Evolutionary conservation across 2,113 vertebrate species (phyloP).

Genomic region (Xiphias gladius): DNA sequence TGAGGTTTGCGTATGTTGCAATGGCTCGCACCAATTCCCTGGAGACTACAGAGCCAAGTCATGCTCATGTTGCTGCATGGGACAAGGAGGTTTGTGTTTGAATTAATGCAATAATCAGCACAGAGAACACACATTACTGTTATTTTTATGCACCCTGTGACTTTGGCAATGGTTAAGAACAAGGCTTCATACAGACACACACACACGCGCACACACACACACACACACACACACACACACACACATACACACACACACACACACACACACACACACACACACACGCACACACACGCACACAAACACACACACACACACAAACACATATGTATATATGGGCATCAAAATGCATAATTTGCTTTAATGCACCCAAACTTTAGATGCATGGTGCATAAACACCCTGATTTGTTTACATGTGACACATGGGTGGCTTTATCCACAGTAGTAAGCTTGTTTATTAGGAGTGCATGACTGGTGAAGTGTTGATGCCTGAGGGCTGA

Average conservation of each 20-base stretch:
- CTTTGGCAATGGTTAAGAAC: constrained; percentile 13
- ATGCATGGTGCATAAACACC: constrained; percentile 23
- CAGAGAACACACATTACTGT: constrained; percentile 33
- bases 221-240: constrained; percentile 3
- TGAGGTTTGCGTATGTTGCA: constrained; percentile 70
- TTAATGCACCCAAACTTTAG: constrained; percentile 8
- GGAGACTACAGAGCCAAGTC: constrained; percentile 62
- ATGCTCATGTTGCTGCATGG: constrained; percentile 59
- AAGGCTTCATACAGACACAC: constrained; percentile 1
- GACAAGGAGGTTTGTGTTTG: constrained; percentile 77
- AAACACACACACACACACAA: constrained; percentile 2
- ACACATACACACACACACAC: constrained; percentile 2
- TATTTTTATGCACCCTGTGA: constrained; percentile 39
- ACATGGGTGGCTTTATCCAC: constrained; percentile 45
- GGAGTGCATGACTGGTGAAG: constrained; percentile 48
- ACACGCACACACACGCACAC: constrained; percentile 2
- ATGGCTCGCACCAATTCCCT: constrained; percentile 68
- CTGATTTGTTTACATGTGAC: constrained; percentile 55
- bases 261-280: constrained; percentile 3
- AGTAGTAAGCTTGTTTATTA: constrained; percentile 54
- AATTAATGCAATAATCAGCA: constrained; percentile 66
- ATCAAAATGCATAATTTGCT: constrained; percentile 12
- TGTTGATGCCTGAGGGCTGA: constrained; percentile 65
- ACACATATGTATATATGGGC: not conserved
- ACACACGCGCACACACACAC: not conserved